phyloP scores from a whole-genome alignment of 2,888 invertebrate species.

The Machimus atricapillus region DNA sequence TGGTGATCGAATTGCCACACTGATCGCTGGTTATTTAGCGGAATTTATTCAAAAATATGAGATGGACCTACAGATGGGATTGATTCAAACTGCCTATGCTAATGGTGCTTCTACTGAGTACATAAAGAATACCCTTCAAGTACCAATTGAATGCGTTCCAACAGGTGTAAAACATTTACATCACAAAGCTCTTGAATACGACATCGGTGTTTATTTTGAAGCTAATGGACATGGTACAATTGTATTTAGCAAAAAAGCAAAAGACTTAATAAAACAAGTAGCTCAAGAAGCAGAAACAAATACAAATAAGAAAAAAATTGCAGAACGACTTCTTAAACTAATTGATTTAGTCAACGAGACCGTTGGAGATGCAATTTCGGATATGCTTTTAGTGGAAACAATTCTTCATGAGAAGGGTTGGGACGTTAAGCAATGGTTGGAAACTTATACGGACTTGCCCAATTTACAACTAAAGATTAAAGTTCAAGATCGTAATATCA shows the following conservation, averaged over 20 bases:
- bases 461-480: slow-evolving; percentile 87
- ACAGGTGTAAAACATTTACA: slow-evolving; percentile 98
- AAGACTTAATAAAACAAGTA: slow-evolving; percentile 65
- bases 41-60: slow-evolving; percentile 67
- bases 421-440: slow-evolving; percentile 80
- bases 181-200: slow-evolving; percentile 86
- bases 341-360: slow-evolving; percentile 92
- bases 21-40: slow-evolving; percentile 76
- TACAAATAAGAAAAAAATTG: slow-evolving; percentile 64
- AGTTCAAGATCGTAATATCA: slow-evolving; percentile 84
- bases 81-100: slow-evolving; percentile 98
- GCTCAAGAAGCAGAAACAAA: slow-evolving; percentile 39
- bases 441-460: slow-evolving; percentile 84
- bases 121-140: slow-evolving; percentile 78
- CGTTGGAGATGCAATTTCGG: slow-evolving; percentile 97
- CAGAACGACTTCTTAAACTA: slow-evolving; percentile 70
- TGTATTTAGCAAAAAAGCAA: slow-evolving; percentile 77
- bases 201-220: slow-evolving; percentile 98
- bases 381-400: slow-evolving; percentile 91
- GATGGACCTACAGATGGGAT: slow-evolving; percentile 76
- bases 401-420: slow-evolving; percentile 84
- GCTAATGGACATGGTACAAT: slow-evolving; percentile 99
- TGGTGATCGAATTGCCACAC: slow-evolving; percentile 94
- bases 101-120: slow-evolving; percentile 96
- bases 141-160: slow-evolving; percentile 88